Percentiles rank a stretch among this genome's conserved stretches.
phyloP scores from a whole-genome alignment of 2,797 vertebrate genomes.

The Bradypodion ventrale region DNA sequence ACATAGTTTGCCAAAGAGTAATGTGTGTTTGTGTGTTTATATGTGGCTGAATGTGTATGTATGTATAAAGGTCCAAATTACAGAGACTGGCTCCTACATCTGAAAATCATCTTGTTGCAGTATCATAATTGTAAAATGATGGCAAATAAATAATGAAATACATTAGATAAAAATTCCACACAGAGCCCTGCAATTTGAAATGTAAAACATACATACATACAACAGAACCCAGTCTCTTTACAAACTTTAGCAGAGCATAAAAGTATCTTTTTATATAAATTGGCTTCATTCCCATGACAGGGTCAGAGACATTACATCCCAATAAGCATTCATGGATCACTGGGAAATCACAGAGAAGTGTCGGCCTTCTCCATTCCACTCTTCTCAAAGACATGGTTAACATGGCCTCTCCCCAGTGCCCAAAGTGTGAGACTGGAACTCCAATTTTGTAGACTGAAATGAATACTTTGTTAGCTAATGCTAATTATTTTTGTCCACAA shows the following conservation, averaged over 20 bases:
- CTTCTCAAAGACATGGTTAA: slow-evolving; percentile 43
- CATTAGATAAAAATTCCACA: slow-evolving; percentile 66
- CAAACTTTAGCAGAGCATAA: slow-evolving; percentile 63
- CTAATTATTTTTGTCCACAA: not conserved
- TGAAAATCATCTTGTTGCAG: slow-evolving; percentile 68
- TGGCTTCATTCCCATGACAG: slow-evolving; percentile 63
- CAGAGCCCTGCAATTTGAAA: slow-evolving; percentile 63
- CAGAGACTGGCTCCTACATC: slow-evolving; percentile 50
- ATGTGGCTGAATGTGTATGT: not conserved
- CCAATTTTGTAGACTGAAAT: not conserved
- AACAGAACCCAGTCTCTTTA: slow-evolving; percentile 56
- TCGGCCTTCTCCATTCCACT: slow-evolving; percentile 45
- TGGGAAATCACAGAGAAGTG: slow-evolving; percentile 64
- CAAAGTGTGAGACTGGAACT: not conserved
- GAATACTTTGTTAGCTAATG: not conserved
- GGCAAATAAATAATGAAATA: slow-evolving; percentile 72
- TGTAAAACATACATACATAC: slow-evolving; percentile 69
- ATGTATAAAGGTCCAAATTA: slow-evolving; percentile 54
- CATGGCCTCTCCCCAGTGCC: not conserved
- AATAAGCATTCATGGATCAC: slow-evolving; percentile 65
- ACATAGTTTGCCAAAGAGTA: not conserved
- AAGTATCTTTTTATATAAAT: slow-evolving; percentile 67
- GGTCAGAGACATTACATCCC: slow-evolving; percentile 63
- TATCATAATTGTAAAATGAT: slow-evolving; percentile 64
- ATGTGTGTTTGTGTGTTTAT: not conserved